Evolutionary conservation across 2,797 vertebrate genomes (phyloP).

Genomic region (Anabacerthia variegaticeps): DNA sequence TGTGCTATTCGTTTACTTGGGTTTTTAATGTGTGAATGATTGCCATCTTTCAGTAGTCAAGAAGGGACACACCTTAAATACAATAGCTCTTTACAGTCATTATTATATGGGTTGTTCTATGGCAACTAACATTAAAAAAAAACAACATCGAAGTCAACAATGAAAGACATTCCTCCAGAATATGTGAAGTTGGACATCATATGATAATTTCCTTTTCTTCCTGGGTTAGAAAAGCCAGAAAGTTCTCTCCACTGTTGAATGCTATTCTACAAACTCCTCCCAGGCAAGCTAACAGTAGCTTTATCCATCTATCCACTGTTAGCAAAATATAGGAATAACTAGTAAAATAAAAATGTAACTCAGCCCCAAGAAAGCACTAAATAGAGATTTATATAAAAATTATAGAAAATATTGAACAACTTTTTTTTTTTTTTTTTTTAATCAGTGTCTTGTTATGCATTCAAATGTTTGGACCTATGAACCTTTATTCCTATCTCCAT

Average conservation of each 20-base stretch:
- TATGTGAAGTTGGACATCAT: neutral
- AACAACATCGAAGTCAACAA: neutral
- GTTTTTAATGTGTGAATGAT: neutral
- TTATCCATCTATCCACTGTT: neutral
- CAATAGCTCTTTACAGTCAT: rapidly evolving
- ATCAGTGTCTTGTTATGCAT: neutral
- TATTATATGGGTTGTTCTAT: rapidly evolving
- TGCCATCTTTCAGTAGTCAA: neutral
- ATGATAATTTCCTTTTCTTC: neutral
- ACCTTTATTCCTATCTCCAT: neutral
- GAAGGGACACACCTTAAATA: neutral
- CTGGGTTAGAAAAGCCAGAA: neutral
- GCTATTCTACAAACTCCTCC: neutral
- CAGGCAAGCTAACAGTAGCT: neutral
- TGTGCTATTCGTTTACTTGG: neutral
- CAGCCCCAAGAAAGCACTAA: neutral
- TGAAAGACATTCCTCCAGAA: neutral
- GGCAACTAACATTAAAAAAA: neutral
- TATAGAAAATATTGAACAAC: neutral
- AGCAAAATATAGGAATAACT: neutral
- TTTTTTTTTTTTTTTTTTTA: neutral
- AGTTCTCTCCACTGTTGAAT: neutral
- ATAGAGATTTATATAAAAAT: neutral
- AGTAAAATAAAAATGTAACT: neutral
- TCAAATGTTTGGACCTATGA: neutral